phyloP scores from a whole-genome alignment of 1,140 invertebrate species.

The Steinernema khuongi region DNA sequence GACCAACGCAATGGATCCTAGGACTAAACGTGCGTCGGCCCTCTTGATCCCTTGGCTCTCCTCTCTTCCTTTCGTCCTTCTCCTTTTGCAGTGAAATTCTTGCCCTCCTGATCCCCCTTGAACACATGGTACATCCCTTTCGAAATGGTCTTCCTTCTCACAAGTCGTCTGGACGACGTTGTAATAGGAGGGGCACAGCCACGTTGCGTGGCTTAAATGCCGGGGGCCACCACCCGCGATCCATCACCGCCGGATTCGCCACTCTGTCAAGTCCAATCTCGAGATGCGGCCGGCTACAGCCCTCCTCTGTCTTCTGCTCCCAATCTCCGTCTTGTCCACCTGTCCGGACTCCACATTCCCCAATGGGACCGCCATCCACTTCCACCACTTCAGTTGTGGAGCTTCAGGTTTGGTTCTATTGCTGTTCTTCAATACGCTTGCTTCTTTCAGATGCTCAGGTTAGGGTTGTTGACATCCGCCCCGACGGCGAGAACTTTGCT shows the following conservation, averaged over 20 bases:
- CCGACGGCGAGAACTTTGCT: not conserved
- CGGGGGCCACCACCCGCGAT: not conserved
- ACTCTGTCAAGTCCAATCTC: not conserved
- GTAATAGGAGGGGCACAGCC: slow-evolving; percentile 1
- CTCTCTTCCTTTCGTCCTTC: too few relatives aligned
- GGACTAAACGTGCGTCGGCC: too few relatives aligned
- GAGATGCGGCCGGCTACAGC: not conserved
- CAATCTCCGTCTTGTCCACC: not conserved
- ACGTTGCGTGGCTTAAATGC: slow-evolving; percentile 6
- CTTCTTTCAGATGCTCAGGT: not conserved
- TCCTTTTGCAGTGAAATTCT: too few relatives aligned
- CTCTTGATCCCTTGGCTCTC: too few relatives aligned
- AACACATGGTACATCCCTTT: not conserved
- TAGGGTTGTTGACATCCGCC: not conserved
- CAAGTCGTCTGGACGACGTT: not conserved
- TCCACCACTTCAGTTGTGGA: not conserved
- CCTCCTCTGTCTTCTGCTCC: not conserved
- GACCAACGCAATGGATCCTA: too few relatives aligned
- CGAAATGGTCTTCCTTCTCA: not conserved
- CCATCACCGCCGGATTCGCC: not conserved
- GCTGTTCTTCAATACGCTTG: not conserved
- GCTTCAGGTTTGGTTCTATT: not conserved
- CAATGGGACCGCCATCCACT: not conserved
- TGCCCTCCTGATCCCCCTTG: too few relatives aligned
- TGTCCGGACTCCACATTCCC: not conserved